Evolutionary conservation across 23 tunicate genomes (phyloP), one percentile per base, ranked within the genome.

Genomic region (Ascidia mentula): DNA sequence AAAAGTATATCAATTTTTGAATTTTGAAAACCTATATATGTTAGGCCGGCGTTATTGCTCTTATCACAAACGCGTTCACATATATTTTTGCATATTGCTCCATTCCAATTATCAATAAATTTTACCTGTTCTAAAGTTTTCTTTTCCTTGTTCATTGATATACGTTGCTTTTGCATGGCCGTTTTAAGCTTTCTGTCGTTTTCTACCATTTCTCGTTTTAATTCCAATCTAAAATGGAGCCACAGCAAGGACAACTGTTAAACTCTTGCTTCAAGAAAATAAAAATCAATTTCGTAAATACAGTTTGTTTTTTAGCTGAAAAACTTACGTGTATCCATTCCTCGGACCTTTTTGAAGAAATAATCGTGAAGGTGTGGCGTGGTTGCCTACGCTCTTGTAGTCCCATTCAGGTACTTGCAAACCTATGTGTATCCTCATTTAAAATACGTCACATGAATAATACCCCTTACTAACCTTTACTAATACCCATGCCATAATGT

Each of bases 391-490:
- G 53, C 90, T 86, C 73, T 80, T 74, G 42, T 81, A 86, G 74
- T 86, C 90, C 90, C 90, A 86, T 79, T 86, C 85, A 5, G 90
- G 90, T 15, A 86, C 46, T 59, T 86, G 90, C 8, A 86, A 79
- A 70, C 82, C 90, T 86, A 59, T n/a, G 31, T 13, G 61, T 0
- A 83, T 20, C 22, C 2, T 53, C 24, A 53, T 26, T 53, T 53
- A 20, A 53, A 26, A n/a, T 26, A 9, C 2, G 65, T 53, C 12
- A 9, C 13, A 53, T 53, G 1, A 26, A 26, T 53, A 2, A 28
- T 3, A 6, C 32, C 18, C 30, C 36, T n/a, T 18, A 71, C 39
- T 71, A 2, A 86, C 90, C 90, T 74, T 86, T 86, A 13, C 90
- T 69, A 7, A 86, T 79, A 9, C 90, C 90, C 0, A 73, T 86